Evolutionary conservation across 2,113 vertebrate genomes (phyloP), one percentile per base, ranked within the genome.

Genomic region (Indicator indicator): DNA sequence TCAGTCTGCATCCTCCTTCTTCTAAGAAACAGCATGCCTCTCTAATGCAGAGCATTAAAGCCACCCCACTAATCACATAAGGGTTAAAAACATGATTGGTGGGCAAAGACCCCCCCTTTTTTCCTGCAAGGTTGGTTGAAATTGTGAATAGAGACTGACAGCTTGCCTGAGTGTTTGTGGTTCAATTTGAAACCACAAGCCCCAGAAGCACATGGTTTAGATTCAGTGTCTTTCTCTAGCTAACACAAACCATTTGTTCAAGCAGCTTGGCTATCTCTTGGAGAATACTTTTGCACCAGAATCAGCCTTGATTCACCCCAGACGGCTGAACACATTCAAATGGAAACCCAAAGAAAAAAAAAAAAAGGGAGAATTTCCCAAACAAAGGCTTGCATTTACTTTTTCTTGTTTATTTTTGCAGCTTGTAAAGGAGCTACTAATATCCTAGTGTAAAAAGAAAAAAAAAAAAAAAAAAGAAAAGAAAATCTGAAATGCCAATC

Each of bases 201-300:
- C 90, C 95, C 95, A 89, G 95, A 65, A 96, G 97, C 98, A 98
- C 97, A 97, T 97, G 97, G 97, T 97, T 98, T 97, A 72, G 33
- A 97, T 97, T 97, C 95, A 80, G 67, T 83, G 93, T 97, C 97
- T 98, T 95, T 91, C 95, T 96, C 83, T 44, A 70, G 95, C 94
- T 98, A 98, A 98, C 97, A 83, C 58, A 17, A 98, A 98, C 97
- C 97, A 98, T 97, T 98, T 97, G 97, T 98, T 94, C 95, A 91
- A 97, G 97, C 94, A 97, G 93, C 88, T 82, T 93, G 63, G 90
- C 86, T 97, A 96, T 98, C 97, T 98, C 92, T 75, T 96, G 86
- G 96, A 97, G 97, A 97, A 93, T 65, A 93, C 89, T 63, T 94
- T n/a, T 96, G 94, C 80, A 95, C 88, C 89, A 67, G 96, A 92